phyloP scores from a whole-genome alignment of 2,113 vertebrate genomes.

The Rafetus swinhoei region DNA sequence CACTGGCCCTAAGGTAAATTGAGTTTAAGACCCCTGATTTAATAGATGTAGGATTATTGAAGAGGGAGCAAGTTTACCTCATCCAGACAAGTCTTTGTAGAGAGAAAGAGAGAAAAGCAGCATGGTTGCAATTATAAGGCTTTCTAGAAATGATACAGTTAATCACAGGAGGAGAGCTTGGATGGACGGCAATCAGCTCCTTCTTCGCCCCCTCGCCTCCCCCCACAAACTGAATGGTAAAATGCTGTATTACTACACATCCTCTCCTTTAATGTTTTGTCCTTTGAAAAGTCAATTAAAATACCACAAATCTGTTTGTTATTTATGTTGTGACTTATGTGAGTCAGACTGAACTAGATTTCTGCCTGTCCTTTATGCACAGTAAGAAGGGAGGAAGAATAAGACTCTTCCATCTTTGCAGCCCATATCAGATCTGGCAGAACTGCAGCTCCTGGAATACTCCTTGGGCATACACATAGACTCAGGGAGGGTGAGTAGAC shows the following conservation, averaged over 20 bases:
- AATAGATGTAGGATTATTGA: not conserved
- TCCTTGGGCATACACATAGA: not conserved
- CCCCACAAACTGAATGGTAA: fast-evolving
- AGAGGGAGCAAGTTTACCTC: not conserved
- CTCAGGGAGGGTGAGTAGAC: not conserved
- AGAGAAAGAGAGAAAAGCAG: not conserved
- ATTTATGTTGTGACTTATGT: not conserved
- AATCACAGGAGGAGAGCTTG: not conserved
- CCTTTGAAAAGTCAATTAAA: not conserved
- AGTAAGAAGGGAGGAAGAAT: not conserved
- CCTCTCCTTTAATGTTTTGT: not conserved
- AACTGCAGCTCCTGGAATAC: not conserved
- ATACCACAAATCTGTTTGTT: not conserved
- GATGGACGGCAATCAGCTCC: not conserved
- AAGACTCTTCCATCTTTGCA: not conserved
- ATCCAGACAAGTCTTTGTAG: not conserved
- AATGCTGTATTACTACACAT: not conserved
- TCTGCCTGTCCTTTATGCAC: not conserved
- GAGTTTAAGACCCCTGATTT: not conserved
- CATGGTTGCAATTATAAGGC: not conserved
- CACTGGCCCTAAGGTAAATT: too few relatives aligned
- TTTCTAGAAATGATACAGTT: constrained; percentile 11
- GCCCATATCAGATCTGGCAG: not conserved
- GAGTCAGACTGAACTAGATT: not conserved
- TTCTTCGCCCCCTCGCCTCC: not conserved